These are phyloP conservation scores for Tiliacea citrago DNA, from an alignment of 2,888 invertebrate genomes.

Conservation along the genomic window DNA sequence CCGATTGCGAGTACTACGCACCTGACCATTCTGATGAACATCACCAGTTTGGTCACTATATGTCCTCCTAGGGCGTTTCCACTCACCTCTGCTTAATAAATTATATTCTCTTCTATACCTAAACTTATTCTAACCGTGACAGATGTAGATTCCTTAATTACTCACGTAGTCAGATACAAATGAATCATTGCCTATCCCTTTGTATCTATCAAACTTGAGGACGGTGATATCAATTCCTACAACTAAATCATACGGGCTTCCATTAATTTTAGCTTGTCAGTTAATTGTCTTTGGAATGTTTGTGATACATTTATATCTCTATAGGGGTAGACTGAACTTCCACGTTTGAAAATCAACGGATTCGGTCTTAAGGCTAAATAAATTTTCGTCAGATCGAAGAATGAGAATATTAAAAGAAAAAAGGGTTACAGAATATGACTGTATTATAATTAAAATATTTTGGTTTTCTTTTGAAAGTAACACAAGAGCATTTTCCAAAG, in stretches of 20 bases:
- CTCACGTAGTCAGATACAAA: slow-evolving; percentile 22
- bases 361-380: neutral
- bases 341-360: neutral
- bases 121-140: neutral
- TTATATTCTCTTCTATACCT: no score
- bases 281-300: neutral
- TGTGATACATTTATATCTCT: slow-evolving; percentile 5
- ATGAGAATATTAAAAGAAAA: no score
- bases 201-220: slow-evolving; percentile 24
- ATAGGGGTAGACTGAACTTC: neutral
- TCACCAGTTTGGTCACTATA: no score
- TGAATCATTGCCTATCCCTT: slow-evolving; percentile 12
- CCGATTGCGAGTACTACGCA: no score
- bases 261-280: slow-evolving; percentile 13
- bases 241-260: slow-evolving; percentile 4
- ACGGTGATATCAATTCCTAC: slow-evolving; percentile 32
- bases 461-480: no score
- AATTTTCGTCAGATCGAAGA: no score
- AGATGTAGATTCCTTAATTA: slow-evolving; percentile 15
- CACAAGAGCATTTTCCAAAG: no score
- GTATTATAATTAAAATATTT: no score
- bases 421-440: no score
- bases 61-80: no score
- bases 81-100: no score
- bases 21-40: no score